Conservation (phyloP, 2,797 vertebrate species). For the Bovichtus diacanthus region DNA sequence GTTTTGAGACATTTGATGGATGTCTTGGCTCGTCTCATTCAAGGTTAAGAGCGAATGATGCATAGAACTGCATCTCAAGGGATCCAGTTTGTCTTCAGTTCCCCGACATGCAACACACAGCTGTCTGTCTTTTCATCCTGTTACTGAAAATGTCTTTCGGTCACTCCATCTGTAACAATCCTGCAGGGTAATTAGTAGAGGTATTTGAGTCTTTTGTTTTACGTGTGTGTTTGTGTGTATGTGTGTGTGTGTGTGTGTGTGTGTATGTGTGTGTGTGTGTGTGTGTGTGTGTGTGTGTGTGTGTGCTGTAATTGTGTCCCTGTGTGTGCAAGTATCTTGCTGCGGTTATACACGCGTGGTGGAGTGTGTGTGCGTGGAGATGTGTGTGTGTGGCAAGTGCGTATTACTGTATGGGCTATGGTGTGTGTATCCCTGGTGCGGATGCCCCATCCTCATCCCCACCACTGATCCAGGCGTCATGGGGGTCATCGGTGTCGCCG, state of each 20-base stretch:
- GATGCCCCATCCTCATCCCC: slow-evolving; percentile 89
- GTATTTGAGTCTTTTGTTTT: slow-evolving; percentile 80
- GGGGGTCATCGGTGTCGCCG: slow-evolving; percentile 88
- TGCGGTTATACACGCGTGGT: slow-evolving; percentile 95
- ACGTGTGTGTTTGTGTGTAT: slow-evolving; percentile 15
- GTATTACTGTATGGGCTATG: slow-evolving; percentile 94
- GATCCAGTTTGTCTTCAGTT: slow-evolving; percentile 64
- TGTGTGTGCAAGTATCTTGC: slow-evolving; percentile 84
- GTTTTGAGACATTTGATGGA: slow-evolving; percentile 55
- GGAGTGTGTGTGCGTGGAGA: slow-evolving; percentile 93
- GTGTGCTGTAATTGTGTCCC: slow-evolving; percentile 55
- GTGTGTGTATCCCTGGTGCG: slow-evolving; percentile 95
- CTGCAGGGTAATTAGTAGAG: slow-evolving; percentile 84
- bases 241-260: slow-evolving; percentile 16
- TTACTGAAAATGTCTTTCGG: slow-evolving; percentile 74
- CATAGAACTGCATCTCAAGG: slow-evolving; percentile 76
- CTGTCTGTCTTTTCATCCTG: slow-evolving; percentile 75
- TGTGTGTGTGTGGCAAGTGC: slow-evolving; percentile 93
- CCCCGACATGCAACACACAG: slow-evolving; percentile 79
- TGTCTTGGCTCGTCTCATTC: slow-evolving; percentile 54
- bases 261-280: slow-evolving; percentile 4
- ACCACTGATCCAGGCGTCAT: slow-evolving; percentile 96
- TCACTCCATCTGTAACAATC: slow-evolving; percentile 78
- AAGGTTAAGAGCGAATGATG: slow-evolving; percentile 66
- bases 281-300: slow-evolving; percentile 10